Conservation (phyloP, 2,797 vertebrate species). For the Parotocinclus haroldoi region DNA sequence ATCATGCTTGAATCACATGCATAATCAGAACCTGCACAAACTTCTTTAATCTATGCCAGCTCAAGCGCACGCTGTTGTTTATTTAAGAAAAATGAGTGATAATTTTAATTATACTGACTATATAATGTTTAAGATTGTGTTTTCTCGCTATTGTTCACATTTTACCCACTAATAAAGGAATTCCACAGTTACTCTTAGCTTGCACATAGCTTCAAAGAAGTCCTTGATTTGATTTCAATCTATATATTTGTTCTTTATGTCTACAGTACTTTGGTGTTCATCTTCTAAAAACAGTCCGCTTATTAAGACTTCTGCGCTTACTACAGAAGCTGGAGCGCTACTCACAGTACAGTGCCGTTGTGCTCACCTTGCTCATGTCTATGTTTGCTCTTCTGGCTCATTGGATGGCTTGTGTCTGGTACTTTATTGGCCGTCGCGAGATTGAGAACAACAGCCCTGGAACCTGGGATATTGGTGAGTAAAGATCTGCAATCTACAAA, state of each 20-base stretch:
- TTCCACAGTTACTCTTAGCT: no score
- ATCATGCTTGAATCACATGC: no score
- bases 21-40: no score
- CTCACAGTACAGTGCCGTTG: conserved; percentile 95
- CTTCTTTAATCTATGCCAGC: no score
- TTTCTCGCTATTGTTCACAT: background rate
- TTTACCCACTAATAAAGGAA: background rate
- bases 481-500: background rate
- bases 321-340: conserved; percentile 97
- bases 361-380: conserved; percentile 95
- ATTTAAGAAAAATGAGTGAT: no score
- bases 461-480: conserved; percentile 94
- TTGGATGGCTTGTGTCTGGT: conserved; percentile 99
- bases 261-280: conserved; percentile 91
- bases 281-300: conserved; percentile 91
- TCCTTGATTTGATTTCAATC: background rate
- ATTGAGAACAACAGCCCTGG: conserved; percentile 88
- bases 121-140: background rate
- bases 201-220: background rate
- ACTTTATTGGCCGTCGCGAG: conserved; percentile 95
- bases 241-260: background rate
- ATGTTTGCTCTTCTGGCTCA: conserved; percentile 96
- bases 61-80: no score
- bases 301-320: conserved; percentile 90
- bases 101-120: no score